phyloP scores from a whole-genome alignment of 2,113 vertebrate genomes.

The Eptesicus fuscus region DNA sequence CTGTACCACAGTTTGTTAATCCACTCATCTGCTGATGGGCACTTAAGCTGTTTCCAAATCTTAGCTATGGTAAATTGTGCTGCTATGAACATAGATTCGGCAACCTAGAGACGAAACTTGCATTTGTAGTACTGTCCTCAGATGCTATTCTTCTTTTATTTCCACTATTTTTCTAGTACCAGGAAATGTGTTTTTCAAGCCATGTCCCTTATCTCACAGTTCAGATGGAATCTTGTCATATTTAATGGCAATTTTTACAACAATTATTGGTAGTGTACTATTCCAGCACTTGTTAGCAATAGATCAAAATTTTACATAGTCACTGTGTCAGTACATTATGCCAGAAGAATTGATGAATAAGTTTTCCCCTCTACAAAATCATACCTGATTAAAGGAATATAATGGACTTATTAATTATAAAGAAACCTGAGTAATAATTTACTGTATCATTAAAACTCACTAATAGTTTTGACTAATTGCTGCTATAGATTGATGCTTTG shows the following conservation, averaged over 20 bases:
- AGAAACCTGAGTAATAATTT: constrained; percentile 5
- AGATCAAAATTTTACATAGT: neutral
- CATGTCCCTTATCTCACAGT: neutral
- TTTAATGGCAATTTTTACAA: constrained; percentile 1
- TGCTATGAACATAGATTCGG: neutral
- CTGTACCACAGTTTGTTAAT: too few relatives aligned
- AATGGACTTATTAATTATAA: neutral
- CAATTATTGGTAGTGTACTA: neutral
- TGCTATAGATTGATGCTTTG: neutral
- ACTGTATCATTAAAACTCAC: neutral
- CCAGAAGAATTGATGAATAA: neutral
- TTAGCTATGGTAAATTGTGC: too few relatives aligned
- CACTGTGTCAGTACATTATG: neutral
- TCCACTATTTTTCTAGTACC: neutral
- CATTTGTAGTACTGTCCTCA: neutral
- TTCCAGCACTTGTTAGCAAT: neutral
- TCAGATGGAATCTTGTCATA: neutral
- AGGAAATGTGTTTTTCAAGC: neutral
- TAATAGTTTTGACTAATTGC: neutral
- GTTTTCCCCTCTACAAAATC: neutral
- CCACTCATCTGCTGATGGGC: too few relatives aligned
- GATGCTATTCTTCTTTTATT: neutral
- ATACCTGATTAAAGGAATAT: neutral
- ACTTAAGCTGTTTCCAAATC: too few relatives aligned
- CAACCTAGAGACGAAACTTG: neutral